Conservation (phyloP, 2,888 invertebrate species). For the Cataglyphis cursor region DNA sequence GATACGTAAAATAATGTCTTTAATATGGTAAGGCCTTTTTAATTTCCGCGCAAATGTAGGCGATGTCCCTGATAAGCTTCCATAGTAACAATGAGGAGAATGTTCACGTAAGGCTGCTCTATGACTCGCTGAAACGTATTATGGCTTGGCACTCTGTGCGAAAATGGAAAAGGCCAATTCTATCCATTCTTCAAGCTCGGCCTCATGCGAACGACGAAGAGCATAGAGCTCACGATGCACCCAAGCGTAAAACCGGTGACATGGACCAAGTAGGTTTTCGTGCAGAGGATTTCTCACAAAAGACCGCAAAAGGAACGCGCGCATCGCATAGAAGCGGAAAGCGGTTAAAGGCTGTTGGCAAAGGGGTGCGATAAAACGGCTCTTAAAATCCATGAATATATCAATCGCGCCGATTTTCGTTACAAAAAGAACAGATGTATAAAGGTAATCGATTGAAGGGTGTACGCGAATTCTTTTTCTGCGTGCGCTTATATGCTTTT, state of each 20-base stretch:
- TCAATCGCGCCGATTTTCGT: slow-evolving; percentile 50
- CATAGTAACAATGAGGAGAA: slow-evolving; percentile 49
- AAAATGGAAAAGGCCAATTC: slow-evolving; percentile 79
- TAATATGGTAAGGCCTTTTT: background rate
- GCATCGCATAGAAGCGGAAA: slow-evolving; percentile 10
- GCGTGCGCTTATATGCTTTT: background rate
- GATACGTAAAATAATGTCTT: background rate
- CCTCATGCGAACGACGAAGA: slow-evolving; percentile 76
- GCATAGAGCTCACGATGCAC: slow-evolving; percentile 72
- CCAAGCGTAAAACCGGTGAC: slow-evolving; percentile 81
- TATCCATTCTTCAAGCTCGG: slow-evolving; percentile 79
- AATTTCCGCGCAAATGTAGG: slow-evolving; percentile 9
- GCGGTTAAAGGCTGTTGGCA: slow-evolving; percentile 29
- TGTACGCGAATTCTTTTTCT: background rate
- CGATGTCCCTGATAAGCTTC: slow-evolving; percentile 22
- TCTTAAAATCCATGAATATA: slow-evolving; percentile 23
- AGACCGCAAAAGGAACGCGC: slow-evolving; percentile 72
- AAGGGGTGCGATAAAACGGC: slow-evolving; percentile 60
- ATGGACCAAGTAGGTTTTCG: slow-evolving; percentile 81
- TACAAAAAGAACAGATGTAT: slow-evolving; percentile 10
- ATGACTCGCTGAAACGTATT: slow-evolving; percentile 62
- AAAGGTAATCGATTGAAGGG: background rate
- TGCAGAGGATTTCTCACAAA: slow-evolving; percentile 73
- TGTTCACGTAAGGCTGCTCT: slow-evolving; percentile 63
- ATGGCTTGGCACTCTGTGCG: slow-evolving; percentile 63